Base-by-base conservation (phyloP, 2,888 invertebrate species). In the Xylota segnis region DNA sequence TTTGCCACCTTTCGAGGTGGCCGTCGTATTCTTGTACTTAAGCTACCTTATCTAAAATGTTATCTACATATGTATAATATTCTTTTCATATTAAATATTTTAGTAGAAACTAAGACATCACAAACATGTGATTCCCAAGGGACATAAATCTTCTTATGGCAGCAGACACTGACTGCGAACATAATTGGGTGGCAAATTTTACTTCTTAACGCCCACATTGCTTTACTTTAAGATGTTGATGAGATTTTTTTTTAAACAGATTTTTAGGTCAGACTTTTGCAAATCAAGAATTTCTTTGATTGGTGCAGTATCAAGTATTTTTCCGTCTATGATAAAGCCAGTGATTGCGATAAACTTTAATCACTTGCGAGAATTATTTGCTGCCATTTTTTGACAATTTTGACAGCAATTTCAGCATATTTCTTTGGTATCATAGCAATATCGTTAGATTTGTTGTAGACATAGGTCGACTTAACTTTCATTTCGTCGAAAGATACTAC, bases 401-500 rank as follows among this genome's bases (percentile, higher is more conserved):
- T 45, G 12, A 37, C 37, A 37, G 37, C 37, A 37, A 37, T 12
- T 37, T 10, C 12, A 37, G 45, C 45, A 45, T 45, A 45, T 16
- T 45, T 45, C 43, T 43, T 43, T 4, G 45, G 45, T 45, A 6
- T 45, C 16, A 16, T 6, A 45, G 45, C 45, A 4, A 45, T 4
- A 16, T 45, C 45, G 14, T 45, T 45, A 16, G 45, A 16, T 45
- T 43, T 43, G 16, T 45, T 16, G 16, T 45, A 45, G 16, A 4
- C 45, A 45, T 45, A 37, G 12, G 2, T 37, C 1, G 37, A 37
- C 37, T 37, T 37, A 12, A 12, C 37, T 12, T 37, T 10, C 45
- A 45, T 45, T 45, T 45, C 16, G 45, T 45, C 37, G 37, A 37
- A 37, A 37, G 37, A 37, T 37, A 37, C 10, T 37, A 37, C 37